These are phyloP conservation scores for Zosterops borbonicus DNA, from an alignment of 2,113 vertebrate species.

Conservation along the genomic window DNA sequence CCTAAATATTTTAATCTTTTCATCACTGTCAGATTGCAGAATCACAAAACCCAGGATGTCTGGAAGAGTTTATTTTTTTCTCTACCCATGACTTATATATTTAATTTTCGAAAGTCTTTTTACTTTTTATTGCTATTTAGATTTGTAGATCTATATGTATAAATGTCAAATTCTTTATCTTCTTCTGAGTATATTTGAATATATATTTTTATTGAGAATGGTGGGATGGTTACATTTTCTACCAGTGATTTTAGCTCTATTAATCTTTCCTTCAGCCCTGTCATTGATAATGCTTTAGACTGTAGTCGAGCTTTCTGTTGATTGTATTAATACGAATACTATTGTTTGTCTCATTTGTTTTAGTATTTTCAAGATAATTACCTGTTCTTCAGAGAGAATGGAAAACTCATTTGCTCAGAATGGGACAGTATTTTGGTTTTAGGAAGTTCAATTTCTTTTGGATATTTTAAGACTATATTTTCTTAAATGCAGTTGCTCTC, in stretches of 20 bases:
- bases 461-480: not conserved
- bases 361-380: not conserved
- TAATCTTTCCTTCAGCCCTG: constrained; percentile 24
- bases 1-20: constrained; percentile 43
- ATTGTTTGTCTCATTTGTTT: not conserved
- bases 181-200: not conserved
- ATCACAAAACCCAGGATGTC: not conserved
- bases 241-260: not conserved
- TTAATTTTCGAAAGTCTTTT: not conserved
- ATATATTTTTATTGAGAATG: not conserved
- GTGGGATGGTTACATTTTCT: not conserved
- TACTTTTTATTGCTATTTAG: not conserved
- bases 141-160: not conserved
- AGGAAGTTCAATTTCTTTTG: not conserved
- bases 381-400: not conserved
- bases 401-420: not conserved
- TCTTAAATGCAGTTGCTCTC: not conserved
- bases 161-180: not conserved
- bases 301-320: not conserved
- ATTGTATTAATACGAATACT: not conserved
- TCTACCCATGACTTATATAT: not conserved
- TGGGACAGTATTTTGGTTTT: not conserved
- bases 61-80: not conserved
- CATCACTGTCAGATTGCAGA: constrained; percentile 7
- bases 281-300: not conserved